A percentile compares a stretch with the other conserved stretches of the same genome.
These are phyloP conservation scores for Diloba caeruleocephala DNA, from an alignment of 2,888 invertebrate genomes.

Conservation along the genomic window DNA sequence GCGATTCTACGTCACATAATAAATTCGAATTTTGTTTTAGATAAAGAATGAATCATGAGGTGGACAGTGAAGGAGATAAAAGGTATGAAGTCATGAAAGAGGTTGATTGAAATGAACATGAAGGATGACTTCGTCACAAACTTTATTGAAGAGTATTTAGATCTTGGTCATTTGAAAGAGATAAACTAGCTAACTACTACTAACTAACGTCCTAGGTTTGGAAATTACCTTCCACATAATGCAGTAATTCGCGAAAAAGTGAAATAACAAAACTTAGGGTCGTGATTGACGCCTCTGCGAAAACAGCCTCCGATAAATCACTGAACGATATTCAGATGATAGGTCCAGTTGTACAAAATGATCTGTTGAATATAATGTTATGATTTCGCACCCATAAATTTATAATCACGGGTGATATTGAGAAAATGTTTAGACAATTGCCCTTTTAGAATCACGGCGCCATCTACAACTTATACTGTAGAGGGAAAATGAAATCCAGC, in stretches of 20 bases:
- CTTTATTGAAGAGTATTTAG: slow-evolving; percentile 1
- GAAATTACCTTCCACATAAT: slow-evolving; percentile 20
- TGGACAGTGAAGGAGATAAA: too few species aligned
- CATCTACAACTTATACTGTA: slow-evolving; percentile 5
- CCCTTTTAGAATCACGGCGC: background rate
- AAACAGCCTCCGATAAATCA: slow-evolving; percentile 15
- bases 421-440: slow-evolving; percentile 4
- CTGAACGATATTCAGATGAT: slow-evolving; percentile 10
- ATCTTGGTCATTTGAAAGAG: background rate
- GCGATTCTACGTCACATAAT: too few species aligned
- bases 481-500: background rate
- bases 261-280: slow-evolving; percentile 20
- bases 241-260: slow-evolving; percentile 17
- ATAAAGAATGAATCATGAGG: too few species aligned
- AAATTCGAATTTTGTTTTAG: too few species aligned
- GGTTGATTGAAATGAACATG: too few species aligned
- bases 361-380: slow-evolving; percentile 4
- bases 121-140: too few species aligned
- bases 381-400: slow-evolving; percentile 2
- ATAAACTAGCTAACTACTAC: too few species aligned
- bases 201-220: slow-evolving; percentile 16
- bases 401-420: slow-evolving; percentile 2
- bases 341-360: slow-evolving; percentile 9
- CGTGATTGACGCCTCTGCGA: slow-evolving; percentile 21
- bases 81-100: too few species aligned